phyloP scores from a whole-genome alignment of 2,113 vertebrate genomes.

The Macrotis lagotis region DNA sequence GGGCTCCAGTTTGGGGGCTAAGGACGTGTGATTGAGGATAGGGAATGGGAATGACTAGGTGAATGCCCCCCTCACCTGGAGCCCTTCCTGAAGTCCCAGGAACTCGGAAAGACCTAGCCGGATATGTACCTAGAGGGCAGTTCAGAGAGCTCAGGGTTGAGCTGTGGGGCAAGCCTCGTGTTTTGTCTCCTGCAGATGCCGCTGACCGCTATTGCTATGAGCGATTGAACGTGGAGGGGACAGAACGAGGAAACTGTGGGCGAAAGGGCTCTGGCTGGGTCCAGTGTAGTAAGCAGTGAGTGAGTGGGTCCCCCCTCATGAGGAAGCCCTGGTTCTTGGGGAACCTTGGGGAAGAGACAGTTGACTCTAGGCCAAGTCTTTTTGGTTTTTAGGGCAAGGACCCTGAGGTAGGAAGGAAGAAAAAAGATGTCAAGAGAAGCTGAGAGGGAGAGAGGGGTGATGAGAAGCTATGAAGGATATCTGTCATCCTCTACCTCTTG shows the following conservation, averaged over 20 bases:
- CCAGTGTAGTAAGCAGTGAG: conserved; percentile 97
- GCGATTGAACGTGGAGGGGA: conserved; percentile 96
- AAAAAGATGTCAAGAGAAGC: not conserved
- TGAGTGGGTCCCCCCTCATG: conserved; percentile 81
- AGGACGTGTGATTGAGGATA: not conserved
- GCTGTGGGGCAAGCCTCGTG: accelerated
- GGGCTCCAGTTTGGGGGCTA: not conserved
- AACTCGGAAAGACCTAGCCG: not conserved
- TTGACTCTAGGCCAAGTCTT: not conserved
- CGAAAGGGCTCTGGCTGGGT: conserved; percentile 90
- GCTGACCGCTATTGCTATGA: conserved; percentile 96
- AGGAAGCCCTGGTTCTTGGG: not conserved
- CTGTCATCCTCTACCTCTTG: not conserved
- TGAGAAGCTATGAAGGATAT: not conserved
- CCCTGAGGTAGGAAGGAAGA: not conserved
- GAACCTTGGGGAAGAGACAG: not conserved
- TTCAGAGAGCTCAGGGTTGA: accelerated
- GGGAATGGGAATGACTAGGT: not conserved
- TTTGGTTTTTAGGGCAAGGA: not conserved
- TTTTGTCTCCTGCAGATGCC: conserved; percentile 82
- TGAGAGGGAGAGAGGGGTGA: not conserved
- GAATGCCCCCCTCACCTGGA: not conserved
- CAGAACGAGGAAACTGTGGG: conserved; percentile 95
- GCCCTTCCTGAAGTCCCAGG: not conserved
- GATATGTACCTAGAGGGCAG: not conserved